A percentile compares a stretch with the other conserved stretches of the same genome.
Evolutionary conservation across 1,140 invertebrate species (phyloP).

Genomic region (Thereuonema tuberculata): DNA sequence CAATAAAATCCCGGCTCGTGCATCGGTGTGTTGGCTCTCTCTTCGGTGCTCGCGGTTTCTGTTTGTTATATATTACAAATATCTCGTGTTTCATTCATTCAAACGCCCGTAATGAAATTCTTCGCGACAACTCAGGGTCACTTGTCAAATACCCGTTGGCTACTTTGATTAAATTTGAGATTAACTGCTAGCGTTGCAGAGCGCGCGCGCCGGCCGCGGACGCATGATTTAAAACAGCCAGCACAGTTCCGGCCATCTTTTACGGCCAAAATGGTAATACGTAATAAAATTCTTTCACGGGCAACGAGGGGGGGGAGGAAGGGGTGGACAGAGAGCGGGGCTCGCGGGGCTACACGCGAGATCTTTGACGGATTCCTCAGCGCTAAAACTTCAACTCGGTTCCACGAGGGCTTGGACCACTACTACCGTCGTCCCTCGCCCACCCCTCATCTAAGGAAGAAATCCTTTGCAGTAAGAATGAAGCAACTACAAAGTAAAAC

Average conservation of each 20-base stretch:
- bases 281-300: neutral
- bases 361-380: too few species aligned
- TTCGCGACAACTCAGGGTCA: slow-evolving; percentile 4
- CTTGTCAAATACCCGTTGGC: slow-evolving; percentile 10
- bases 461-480: too few species aligned
- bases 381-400: too few species aligned
- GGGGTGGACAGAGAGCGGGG: neutral
- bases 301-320: neutral
- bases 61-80: slow-evolving; percentile 7
- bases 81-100: neutral
- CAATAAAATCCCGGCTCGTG: too few species aligned
- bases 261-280: neutral
- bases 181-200: neutral
- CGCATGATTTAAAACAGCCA: neutral
- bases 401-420: too few species aligned
- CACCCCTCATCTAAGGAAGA: too few species aligned
- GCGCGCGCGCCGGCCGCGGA: neutral
- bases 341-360: too few species aligned
- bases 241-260: neutral
- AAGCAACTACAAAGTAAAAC: too few species aligned
- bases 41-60: neutral
- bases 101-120: slow-evolving; percentile 5
- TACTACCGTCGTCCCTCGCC: too few species aligned
- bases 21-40: too few species aligned
- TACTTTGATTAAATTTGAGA: slow-evolving; percentile 6